Conservation (phyloP, 2,797 vertebrate genomes). For the Thamnophis elegans region DNA sequence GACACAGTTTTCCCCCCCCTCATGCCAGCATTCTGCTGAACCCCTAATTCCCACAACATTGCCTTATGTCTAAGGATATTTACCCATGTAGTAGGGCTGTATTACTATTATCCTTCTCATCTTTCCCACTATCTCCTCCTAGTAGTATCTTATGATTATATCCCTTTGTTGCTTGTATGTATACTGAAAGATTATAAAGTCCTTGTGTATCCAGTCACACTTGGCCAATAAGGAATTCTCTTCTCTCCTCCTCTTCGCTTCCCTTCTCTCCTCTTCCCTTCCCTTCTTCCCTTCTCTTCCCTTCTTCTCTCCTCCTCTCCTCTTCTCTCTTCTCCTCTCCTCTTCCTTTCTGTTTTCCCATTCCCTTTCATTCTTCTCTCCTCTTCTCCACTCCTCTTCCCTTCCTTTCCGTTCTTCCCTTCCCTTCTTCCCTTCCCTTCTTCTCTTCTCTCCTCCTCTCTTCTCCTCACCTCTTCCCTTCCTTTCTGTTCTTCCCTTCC, state of each 20-base stretch:
- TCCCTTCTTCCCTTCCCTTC: too few relatives aligned
- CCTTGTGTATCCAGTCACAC: background rate
- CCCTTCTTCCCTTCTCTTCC: too few relatives aligned
- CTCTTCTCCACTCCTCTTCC: too few relatives aligned
- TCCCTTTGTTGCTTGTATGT: background rate
- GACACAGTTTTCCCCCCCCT: background rate
- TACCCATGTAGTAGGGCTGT: background rate
- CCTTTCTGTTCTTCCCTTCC: too few relatives aligned
- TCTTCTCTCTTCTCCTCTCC: too few relatives aligned
- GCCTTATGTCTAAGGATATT: background rate
- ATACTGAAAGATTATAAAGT: background rate
- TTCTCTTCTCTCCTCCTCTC: too few relatives aligned
- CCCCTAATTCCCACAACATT: background rate
- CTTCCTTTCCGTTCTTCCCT: too few relatives aligned
- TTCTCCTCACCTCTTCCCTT: too few relatives aligned
- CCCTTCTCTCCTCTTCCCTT: rapidly evolving
- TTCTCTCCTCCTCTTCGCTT: background rate
- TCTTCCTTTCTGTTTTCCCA: too few relatives aligned
- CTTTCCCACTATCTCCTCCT: background rate
- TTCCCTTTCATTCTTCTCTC: too few relatives aligned
- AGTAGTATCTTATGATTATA: background rate
- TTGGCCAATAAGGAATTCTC: background rate
- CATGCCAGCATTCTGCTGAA: background rate
- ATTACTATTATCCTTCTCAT: background rate
- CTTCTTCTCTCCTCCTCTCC: too few relatives aligned